Conservation (phyloP, 2,797 vertebrate species). For the Siniperca scherzeri region DNA sequence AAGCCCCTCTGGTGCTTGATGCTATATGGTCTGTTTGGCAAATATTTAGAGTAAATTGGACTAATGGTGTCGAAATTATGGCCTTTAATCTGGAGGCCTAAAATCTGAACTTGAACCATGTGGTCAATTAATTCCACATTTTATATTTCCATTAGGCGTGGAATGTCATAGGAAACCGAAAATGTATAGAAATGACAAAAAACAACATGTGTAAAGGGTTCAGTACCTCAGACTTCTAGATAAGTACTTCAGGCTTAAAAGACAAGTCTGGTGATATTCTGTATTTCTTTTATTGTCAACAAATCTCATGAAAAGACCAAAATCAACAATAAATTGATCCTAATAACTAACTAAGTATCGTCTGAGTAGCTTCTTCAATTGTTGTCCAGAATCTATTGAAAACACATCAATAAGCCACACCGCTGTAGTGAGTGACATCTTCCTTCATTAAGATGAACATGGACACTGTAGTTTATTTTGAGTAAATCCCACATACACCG, state of each 20-base stretch:
- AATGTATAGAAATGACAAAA: background rate
- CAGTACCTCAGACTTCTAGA: background rate
- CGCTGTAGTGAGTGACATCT: background rate
- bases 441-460: background rate
- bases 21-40: background rate
- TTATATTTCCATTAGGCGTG: background rate
- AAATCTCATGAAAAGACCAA: background rate
- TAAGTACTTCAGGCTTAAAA: background rate
- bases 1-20: background rate
- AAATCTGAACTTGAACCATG: conserved; percentile 6
- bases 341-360: no score
- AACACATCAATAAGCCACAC: no score
- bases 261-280: background rate
- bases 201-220: background rate
- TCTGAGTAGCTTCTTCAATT: background rate
- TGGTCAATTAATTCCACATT: background rate
- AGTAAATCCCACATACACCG: background rate
- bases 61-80: background rate
- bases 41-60: background rate
- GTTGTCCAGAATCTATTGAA: no score
- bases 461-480: background rate
- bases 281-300: background rate
- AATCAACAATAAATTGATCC: background rate
- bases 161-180: background rate
- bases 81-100: background rate